Conservation (phyloP, 2,113 vertebrate genomes). For the Camelus bactrianus region DNA sequence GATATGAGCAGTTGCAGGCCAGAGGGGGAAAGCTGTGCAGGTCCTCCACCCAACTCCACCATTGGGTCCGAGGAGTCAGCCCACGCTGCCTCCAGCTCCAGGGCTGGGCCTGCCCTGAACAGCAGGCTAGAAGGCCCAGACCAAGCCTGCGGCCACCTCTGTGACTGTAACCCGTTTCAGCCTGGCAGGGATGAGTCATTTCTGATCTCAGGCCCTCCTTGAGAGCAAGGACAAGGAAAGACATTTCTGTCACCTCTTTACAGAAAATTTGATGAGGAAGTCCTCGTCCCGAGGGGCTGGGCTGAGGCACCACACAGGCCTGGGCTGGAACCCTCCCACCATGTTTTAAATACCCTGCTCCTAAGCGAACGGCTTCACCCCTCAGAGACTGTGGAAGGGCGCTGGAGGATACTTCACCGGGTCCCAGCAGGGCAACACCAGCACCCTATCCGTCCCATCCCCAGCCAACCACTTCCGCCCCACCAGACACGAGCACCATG, state of each 20-base stretch:
- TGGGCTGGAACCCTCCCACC: neutral
- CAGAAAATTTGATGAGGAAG: neutral
- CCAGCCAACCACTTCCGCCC: neutral
- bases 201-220: neutral
- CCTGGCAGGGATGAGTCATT: neutral
- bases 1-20: neutral
- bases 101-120: neutral
- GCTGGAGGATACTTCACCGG: neutral
- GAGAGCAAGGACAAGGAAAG: neutral
- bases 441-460: rapidly evolving
- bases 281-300: neutral
- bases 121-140: neutral
- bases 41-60: neutral
- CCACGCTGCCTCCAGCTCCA: rapidly evolving
- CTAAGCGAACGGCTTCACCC: neutral
- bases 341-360: neutral
- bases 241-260: neutral
- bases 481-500: neutral
- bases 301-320: neutral
- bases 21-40: neutral
- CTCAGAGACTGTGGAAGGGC: neutral
- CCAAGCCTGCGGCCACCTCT: neutral
- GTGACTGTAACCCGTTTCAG: neutral
- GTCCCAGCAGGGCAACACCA: neutral
- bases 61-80: neutral